Evolutionary conservation across 2,113 vertebrate species (phyloP).

Genomic region (Onychostruthus taczanowskii): DNA sequence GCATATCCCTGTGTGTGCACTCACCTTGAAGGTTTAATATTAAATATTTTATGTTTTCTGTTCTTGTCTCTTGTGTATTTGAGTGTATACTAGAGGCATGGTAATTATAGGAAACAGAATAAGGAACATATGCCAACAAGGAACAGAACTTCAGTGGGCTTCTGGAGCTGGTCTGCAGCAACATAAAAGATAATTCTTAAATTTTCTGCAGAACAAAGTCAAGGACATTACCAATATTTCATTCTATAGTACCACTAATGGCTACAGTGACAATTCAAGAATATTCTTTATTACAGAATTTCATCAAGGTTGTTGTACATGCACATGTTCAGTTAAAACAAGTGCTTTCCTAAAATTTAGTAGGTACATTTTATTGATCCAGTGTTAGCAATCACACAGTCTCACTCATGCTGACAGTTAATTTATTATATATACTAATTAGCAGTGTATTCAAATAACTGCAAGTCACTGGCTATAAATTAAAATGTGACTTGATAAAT

Average conservation of each 20-base stretch:
- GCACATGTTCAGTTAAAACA: not conserved
- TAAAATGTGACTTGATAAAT: slow-evolving; percentile 1
- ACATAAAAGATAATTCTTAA: not conserved
- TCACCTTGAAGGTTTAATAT: slow-evolving; percentile 12
- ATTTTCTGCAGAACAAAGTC: not conserved
- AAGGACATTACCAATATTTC: not conserved
- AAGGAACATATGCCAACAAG: not conserved
- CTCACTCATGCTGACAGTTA: not conserved
- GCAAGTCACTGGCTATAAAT: not conserved
- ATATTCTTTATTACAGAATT: not conserved
- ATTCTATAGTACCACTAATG: not conserved
- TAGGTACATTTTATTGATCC: not conserved
- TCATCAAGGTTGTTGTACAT: not conserved
- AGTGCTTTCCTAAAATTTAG: not conserved
- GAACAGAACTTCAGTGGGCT: not conserved
- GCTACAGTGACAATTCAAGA: not conserved
- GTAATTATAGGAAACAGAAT: not conserved
- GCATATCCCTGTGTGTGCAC: not conserved
- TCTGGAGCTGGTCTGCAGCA: not conserved
- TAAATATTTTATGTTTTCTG: slow-evolving; percentile 22
- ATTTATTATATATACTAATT: not conserved
- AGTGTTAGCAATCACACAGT: not conserved
- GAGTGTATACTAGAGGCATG: not conserved
- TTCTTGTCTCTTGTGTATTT: not conserved
- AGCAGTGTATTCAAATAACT: not conserved